Conservation (phyloP, 2,113 vertebrate genomes). For the Pseudopipra pipra region DNA sequence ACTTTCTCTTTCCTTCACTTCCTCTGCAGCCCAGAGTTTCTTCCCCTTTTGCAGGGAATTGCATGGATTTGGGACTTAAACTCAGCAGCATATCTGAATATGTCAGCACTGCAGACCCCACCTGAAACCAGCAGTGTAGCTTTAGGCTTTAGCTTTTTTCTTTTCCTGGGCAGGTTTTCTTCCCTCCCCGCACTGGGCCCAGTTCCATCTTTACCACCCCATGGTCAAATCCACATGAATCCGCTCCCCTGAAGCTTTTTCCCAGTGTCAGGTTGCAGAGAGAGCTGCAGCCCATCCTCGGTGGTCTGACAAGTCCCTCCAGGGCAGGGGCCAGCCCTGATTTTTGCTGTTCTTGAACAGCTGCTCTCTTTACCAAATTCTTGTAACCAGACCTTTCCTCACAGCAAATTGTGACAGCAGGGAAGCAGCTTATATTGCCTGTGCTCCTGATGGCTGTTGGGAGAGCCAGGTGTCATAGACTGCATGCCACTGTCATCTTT, state of each 20-base stretch:
- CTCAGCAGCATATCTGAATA: neutral
- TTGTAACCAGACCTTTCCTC: neutral
- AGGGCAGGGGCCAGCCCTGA: neutral
- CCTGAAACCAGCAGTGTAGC: neutral
- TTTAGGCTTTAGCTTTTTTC: neutral
- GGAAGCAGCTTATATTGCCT: fast-evolving
- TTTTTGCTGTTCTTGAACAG: neutral
- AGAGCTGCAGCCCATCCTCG: neutral
- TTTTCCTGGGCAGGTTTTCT: neutral
- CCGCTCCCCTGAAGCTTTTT: neutral
- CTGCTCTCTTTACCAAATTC: neutral
- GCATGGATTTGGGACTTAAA: neutral
- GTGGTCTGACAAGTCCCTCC: conserved; percentile 10
- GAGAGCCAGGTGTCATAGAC: neutral
- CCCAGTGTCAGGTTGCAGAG: neutral
- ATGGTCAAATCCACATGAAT: neutral
- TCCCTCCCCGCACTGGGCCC: neutral
- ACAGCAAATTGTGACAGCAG: neutral
- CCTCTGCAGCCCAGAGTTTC: neutral
- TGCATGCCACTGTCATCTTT: neutral
- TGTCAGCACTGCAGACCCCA: neutral
- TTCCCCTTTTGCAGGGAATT: neutral
- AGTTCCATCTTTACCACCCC: neutral
- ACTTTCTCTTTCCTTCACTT: neutral
- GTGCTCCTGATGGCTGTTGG: neutral